Percentiles rank a stretch among this genome's conserved stretches.
These are phyloP conservation scores for Peromyscus melanophrys DNA, from an alignment of 2,797 vertebrate genomes.

Conservation along the genomic window DNA sequence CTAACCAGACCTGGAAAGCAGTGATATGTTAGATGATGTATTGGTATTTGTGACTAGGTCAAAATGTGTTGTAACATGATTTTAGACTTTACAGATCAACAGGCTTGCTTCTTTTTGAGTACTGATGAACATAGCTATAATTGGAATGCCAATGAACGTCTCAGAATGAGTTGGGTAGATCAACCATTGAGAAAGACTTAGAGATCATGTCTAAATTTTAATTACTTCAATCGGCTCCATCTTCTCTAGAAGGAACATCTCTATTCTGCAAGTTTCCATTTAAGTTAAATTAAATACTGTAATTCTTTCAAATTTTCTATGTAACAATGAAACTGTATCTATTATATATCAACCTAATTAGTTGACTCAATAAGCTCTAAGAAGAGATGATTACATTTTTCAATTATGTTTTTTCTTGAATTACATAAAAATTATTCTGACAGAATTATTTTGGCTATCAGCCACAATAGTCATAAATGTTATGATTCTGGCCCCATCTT, in stretches of 20 bases:
- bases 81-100: slow-evolving; percentile 4
- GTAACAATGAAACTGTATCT: background rate
- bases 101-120: background rate
- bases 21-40: background rate
- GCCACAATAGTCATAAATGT: slow-evolving; percentile 14
- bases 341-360: slow-evolving; percentile 11
- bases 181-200: background rate
- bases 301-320: slow-evolving; percentile 31
- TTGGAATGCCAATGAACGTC: background rate
- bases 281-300: slow-evolving; percentile 45
- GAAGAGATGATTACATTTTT: slow-evolving; percentile 43
- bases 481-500: background rate
- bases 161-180: background rate
- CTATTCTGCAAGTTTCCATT: background rate
- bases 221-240: background rate
- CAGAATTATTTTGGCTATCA: slow-evolving; percentile 1
- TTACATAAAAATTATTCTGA: slow-evolving; percentile 37
- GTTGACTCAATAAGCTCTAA: slow-evolving; percentile 49
- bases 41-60: background rate
- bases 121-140: background rate
- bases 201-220: slow-evolving; percentile 26
- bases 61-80: background rate
- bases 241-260: slow-evolving; percentile 45
- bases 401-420: slow-evolving; percentile 59
- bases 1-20: background rate